Conservation (phyloP, 2,797 vertebrate genomes). For the Erpetoichthys calabaricus region DNA sequence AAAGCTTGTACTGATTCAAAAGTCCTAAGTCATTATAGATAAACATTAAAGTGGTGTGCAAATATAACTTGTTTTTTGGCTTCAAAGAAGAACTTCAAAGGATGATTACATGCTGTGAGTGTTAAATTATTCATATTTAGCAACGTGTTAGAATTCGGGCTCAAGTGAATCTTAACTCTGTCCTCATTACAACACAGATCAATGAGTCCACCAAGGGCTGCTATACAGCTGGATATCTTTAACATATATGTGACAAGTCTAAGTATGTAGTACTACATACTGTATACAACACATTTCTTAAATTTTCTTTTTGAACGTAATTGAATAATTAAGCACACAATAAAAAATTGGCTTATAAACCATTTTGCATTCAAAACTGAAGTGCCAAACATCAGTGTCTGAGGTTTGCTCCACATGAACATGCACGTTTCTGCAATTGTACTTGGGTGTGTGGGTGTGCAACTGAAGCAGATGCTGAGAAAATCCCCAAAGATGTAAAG, state of each 20-base stretch:
- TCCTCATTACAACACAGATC: slow-evolving; percentile 41
- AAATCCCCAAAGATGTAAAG: no score
- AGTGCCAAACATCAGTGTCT: no score
- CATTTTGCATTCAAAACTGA: background rate
- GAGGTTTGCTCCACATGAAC: no score
- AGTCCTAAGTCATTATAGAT: slow-evolving; percentile 45
- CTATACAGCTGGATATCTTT: slow-evolving; percentile 19
- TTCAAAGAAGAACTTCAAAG: slow-evolving; percentile 53
- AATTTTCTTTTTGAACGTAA: slow-evolving; percentile 36
- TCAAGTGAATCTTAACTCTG: slow-evolving; percentile 29
- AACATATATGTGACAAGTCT: slow-evolving; percentile 22
- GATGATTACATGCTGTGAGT: slow-evolving; percentile 45
- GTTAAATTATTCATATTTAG: slow-evolving; percentile 51
- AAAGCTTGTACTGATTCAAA: slow-evolving; percentile 35
- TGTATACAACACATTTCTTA: slow-evolving; percentile 28
- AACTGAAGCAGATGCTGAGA: no score
- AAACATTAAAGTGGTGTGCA: slow-evolving; percentile 54
- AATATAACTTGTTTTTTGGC: slow-evolving; percentile 44
- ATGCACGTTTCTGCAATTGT: no score
- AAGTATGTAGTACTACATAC: slow-evolving; percentile 33
- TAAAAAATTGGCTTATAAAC: slow-evolving; percentile 1
- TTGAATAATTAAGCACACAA: slow-evolving; percentile 47
- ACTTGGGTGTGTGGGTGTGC: no score
- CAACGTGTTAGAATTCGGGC: slow-evolving; percentile 40
- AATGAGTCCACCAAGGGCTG: slow-evolving; percentile 27